A percentile compares a stretch with the other conserved stretches of the same genome.
phyloP scores from a whole-genome alignment of 2,888 invertebrate species.

The Netelia fuscicornis region DNA sequence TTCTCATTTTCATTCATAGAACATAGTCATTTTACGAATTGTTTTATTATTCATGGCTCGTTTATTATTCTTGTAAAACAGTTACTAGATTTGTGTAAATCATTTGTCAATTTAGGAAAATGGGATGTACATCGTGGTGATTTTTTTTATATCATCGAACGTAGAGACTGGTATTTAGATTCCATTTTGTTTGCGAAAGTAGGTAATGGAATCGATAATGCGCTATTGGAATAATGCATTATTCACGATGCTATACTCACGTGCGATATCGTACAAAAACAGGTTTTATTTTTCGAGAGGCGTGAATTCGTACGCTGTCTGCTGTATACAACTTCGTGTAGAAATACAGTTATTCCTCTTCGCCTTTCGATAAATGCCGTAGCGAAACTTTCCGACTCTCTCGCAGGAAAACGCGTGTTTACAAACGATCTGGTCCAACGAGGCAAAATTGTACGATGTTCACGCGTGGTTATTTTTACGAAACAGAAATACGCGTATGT shows the following conservation, averaged over 20 bases:
- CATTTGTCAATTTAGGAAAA: background rate
- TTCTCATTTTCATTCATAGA: background rate
- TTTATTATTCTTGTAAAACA: too few relatives aligned
- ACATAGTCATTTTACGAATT: background rate
- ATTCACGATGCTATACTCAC: background rate
- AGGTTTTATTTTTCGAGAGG: slow-evolving; percentile 1
- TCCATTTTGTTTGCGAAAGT: background rate
- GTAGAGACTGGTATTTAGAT: background rate
- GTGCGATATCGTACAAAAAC: background rate
- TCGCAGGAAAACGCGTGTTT: background rate
- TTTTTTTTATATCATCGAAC: background rate
- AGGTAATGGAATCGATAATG: slow-evolving; percentile 7
- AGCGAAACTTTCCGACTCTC: slow-evolving; percentile 3
- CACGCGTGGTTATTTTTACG: slow-evolving; percentile 13
- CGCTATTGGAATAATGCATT: background rate
- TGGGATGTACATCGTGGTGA: background rate
- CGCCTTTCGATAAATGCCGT: background rate
- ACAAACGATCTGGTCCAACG: background rate
- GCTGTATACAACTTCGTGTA: slow-evolving; percentile 1
- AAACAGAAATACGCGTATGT: background rate
- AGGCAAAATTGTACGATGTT: background rate
- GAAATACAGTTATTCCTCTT: background rate
- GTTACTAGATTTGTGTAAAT: too few relatives aligned
- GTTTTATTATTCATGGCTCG: background rate
- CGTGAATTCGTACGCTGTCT: slow-evolving; percentile 29